Base-by-base conservation (phyloP, 2,113 vertebrate species). In the Rhinolophus ferrumequinum region DNA sequence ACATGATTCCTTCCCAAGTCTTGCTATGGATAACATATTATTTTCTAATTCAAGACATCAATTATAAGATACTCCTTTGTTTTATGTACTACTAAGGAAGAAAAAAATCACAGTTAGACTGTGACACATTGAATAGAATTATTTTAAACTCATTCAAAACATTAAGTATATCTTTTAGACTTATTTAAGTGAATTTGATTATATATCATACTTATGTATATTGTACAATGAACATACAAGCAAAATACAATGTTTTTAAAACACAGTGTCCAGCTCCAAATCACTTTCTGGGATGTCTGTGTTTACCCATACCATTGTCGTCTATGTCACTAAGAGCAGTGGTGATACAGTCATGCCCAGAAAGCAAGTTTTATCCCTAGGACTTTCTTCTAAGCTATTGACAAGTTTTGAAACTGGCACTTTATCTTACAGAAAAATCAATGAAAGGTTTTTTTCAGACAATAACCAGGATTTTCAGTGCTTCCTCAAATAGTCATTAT, bases 341-440 rank as follows among this genome's bases (percentile, higher is more conserved):
- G 41, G 69, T 15, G 75, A 84, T 15, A 58, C 50, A 89, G 19
- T 35, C 38, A 22, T 18, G 18, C 13, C 19, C 28, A 54, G 14
- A 47, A 8, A 10, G 2, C n/a, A 44, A 12, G 2, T 56, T 58
- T 4, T 77, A 13, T 79, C 41, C 77, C 62, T 3, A 69, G 62
- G 19, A 64, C 18, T 83, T 88, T 85, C 35, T 76, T 58, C 50
- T 24, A 84, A 76, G 35, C 62, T 56, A 33, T 12, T 66, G 60
- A 96, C 35, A 90, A 70, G 41, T 88, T 80, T 90, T 77, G 76
- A 90, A 97, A 87, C 47, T 56, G 33, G 58, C 3, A 58, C 50
- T 85, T 92, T 70, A 90, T 95, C 85, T 96, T 95, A 94, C 18
- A 89, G 79, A 67, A 86, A 95, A 94, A 92, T 91, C 84, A 90